Percentiles rank a stretch among this genome's conserved stretches.
Evolutionary conservation across 35 echinoderm and acorn worm species (phyloP).

Genomic region (Holothuria glaberrima): DNA sequence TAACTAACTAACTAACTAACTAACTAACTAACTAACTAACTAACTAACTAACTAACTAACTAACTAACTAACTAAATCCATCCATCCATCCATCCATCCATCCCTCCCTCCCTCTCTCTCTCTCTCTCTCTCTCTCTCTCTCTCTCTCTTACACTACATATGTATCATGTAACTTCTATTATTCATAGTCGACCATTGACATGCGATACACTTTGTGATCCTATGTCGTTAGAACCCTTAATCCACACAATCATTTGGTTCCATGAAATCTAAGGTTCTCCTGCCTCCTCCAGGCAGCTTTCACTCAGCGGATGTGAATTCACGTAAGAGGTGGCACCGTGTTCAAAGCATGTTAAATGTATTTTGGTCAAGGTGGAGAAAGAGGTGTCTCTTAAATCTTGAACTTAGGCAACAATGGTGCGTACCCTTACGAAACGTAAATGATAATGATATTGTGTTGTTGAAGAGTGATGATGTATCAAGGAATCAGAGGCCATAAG

Average conservation of each 20-base stretch:
- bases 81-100: too few relatives aligned
- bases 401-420: conserved; percentile 68
- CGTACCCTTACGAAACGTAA: too few relatives aligned
- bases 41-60: too few relatives aligned
- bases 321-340: conserved; percentile 56
- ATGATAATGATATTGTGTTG: too few relatives aligned
- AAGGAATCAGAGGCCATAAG: too few relatives aligned
- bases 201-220: conserved; percentile 32
- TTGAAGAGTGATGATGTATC: too few relatives aligned
- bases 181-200: conserved; percentile 68
- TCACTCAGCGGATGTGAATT: conserved; percentile 40
- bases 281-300: conserved; percentile 72
- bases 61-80: too few relatives aligned
- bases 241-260: conserved; percentile 79
- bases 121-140: too few relatives aligned
- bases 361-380: conserved; percentile 79
- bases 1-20: too few relatives aligned
- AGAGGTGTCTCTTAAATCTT: conserved; percentile 63
- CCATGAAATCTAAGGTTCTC: conserved; percentile 60
- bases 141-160: too few relatives aligned
- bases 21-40: too few relatives aligned
- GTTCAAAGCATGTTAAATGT: conserved; percentile 74
- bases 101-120: too few relatives aligned
- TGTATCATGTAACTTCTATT: conserved; percentile 62
- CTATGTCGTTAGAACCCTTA: conserved; percentile 57